These are phyloP conservation scores for Solea senegalensis DNA, from an alignment of 2,113 vertebrate genomes.

Conservation along the genomic window DNA sequence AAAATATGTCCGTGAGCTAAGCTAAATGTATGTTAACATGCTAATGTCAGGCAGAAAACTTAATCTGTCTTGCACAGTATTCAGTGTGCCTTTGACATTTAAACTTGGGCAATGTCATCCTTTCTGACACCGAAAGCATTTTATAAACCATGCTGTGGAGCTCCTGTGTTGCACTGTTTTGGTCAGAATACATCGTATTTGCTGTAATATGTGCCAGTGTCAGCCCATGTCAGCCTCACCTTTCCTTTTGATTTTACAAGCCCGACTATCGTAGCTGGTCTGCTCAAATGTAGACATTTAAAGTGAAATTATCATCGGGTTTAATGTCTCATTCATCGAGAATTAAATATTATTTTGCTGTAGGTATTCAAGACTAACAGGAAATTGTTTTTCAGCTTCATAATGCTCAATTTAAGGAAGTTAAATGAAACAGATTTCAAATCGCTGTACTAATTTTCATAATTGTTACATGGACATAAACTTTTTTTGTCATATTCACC, in stretches of 20 bases:
- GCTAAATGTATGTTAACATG: conserved; percentile 58
- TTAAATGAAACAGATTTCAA: neutral
- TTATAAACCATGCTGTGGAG: neutral
- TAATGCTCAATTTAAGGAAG: neutral
- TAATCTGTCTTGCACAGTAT: conserved; percentile 48
- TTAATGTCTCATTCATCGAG: neutral
- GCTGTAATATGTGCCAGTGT: conserved; percentile 1
- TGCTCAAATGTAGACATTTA: neutral
- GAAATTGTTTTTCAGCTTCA: neutral
- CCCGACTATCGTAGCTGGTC: neutral
- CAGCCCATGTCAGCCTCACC: neutral
- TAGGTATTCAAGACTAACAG: neutral
- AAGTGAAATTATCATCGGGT: neutral
- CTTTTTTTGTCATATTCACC: no score
- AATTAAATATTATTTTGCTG: neutral
- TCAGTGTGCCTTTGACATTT: conserved; percentile 20
- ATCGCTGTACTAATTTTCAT: neutral
- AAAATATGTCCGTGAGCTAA: conserved; percentile 13
- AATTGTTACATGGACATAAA: neutral
- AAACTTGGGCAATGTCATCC: conserved; percentile 5
- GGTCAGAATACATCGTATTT: neutral
- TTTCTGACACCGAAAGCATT: neutral
- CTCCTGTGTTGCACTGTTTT: conserved; percentile 1
- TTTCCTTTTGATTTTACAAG: neutral
- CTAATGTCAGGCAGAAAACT: conserved; percentile 64